phyloP scores from a whole-genome alignment of 2,888 invertebrate genomes.

The Eristalis arbustorum region DNA sequence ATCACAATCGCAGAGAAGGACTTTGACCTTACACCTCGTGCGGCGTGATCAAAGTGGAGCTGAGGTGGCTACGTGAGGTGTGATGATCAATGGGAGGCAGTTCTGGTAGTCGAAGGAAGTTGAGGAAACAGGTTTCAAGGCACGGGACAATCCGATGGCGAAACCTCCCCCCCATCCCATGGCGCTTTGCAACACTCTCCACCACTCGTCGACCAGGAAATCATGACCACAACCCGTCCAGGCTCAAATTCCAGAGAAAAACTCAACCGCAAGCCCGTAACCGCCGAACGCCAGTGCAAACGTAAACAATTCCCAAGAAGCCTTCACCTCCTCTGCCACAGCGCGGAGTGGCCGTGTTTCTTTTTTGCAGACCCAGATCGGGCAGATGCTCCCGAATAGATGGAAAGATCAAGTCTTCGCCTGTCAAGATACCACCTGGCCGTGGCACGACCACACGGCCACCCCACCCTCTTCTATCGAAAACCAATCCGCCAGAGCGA shows the following conservation, averaged over 20 bases:
- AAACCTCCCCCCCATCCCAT: too few species aligned
- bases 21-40: too few species aligned
- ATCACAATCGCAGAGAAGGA: too few species aligned
- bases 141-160: too few species aligned
- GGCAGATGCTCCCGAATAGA: not conserved
- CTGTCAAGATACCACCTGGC: not conserved
- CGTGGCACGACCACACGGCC: not conserved
- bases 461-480: not conserved
- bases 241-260: not conserved
- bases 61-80: not conserved
- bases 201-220: too few species aligned
- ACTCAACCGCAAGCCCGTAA: not conserved
- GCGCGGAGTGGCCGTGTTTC: not conserved
- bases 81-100: not conserved
- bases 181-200: too few species aligned
- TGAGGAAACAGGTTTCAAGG: too few species aligned
- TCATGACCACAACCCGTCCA: not conserved
- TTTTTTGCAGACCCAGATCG: not conserved
- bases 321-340: not conserved
- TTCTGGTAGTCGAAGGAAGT: not conserved
- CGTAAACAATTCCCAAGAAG: not conserved
- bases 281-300: not conserved
- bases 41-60: too few species aligned
- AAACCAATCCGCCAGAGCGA: not conserved
- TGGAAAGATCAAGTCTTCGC: not conserved